Evolutionary conservation across 2,113 vertebrate genomes (phyloP).

Genomic region (Tachycineta bicolor): DNA sequence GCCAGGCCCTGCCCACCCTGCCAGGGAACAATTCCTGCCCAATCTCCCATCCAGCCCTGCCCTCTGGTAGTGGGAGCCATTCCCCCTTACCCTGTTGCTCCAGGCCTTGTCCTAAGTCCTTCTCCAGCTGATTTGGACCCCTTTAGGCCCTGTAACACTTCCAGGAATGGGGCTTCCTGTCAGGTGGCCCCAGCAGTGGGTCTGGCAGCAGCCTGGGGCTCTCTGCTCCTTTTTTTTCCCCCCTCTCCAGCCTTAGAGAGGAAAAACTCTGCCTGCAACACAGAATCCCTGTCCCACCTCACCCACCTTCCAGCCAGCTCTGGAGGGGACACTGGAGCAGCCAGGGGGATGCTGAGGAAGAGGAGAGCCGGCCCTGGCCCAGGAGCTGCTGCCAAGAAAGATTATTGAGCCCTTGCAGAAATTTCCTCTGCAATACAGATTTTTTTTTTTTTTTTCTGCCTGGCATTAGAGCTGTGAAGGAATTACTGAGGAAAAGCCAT

Average conservation of each 20-base stretch:
- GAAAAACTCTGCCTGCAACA: rapidly evolving
- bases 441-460: neutral
- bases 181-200: neutral
- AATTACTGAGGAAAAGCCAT: neutral
- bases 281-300: neutral
- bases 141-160: neutral
- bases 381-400: neutral
- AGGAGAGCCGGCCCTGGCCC: neutral
- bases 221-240: rapidly evolving
- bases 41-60: rapidly evolving
- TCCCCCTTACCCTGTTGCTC: neutral
- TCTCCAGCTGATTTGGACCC: neutral
- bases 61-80: neutral
- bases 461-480: neutral
- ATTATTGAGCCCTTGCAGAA: neutral
- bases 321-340: neutral
- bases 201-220: neutral
- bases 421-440: neutral
- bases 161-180: neutral
- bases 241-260: neutral
- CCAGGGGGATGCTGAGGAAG: neutral
- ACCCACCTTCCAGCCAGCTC: neutral
- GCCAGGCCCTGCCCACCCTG: neutral
- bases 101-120: neutral
- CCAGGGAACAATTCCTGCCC: neutral